Evolutionary conservation across 2,888 invertebrate species (phyloP).

Genomic region (Amiota mariae): DNA sequence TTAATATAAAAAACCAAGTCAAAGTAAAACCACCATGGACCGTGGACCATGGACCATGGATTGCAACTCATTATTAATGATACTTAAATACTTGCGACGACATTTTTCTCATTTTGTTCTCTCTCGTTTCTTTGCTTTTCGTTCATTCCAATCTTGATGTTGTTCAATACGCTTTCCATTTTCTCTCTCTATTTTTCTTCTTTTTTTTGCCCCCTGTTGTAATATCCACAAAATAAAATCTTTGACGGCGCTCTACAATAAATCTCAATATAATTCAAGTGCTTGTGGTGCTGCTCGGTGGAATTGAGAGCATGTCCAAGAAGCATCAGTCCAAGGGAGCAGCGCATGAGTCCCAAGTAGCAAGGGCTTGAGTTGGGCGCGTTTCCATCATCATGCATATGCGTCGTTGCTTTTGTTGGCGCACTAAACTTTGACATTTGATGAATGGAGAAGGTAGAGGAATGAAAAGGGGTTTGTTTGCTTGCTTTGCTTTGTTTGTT

Average conservation of each 20-base stretch:
- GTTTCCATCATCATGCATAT: conserved; percentile 5
- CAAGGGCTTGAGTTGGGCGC: background rate
- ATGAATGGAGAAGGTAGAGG: conserved; percentile 46
- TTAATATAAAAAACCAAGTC: conserved; percentile 1
- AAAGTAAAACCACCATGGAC: no score
- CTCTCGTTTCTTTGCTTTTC: no score
- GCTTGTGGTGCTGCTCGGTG: conserved; percentile 32
- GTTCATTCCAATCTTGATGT: no score
- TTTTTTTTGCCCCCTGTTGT: background rate
- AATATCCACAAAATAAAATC: background rate
- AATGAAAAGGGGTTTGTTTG: conserved; percentile 22
- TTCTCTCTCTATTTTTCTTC: background rate
- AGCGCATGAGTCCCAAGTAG: background rate
- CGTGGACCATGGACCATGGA: background rate
- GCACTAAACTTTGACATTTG: conserved; percentile 62
- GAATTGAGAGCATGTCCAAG: no score
- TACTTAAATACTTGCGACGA: conserved; percentile 6
- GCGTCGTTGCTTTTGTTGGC: conserved; percentile 32
- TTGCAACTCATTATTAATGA: conserved; percentile 18
- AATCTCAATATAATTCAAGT: conserved; percentile 65
- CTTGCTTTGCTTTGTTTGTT: conserved; percentile 32
- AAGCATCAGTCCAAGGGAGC: background rate
- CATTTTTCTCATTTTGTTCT: background rate
- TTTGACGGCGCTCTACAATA: conserved; percentile 43
- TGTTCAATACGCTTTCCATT: background rate